Evolutionary conservation across 2,113 vertebrate genomes (phyloP).

Genomic region (Charadrius vociferus): DNA sequence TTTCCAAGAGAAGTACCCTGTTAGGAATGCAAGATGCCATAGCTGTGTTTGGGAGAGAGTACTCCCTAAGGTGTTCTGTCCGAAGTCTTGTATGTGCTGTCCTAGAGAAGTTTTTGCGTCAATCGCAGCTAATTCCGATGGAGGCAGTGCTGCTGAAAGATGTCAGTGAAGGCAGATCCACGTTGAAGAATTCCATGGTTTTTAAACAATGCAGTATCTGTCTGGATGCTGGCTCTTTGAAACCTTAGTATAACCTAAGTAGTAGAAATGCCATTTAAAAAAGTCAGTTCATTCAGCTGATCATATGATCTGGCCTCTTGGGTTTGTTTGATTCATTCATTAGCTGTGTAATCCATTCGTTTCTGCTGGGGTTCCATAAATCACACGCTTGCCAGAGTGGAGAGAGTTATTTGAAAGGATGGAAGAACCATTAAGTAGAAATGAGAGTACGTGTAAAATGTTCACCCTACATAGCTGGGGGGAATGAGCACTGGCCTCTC

Average conservation of each 20-base stretch:
- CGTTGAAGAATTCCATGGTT: not conserved
- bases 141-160: not conserved
- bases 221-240: not conserved
- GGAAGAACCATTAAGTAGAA: constrained; percentile 10
- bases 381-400: not conserved
- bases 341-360: not conserved
- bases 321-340: not conserved
- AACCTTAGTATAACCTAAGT: not conserved
- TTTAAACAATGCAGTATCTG: not conserved
- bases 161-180: not conserved
- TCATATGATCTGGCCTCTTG: not conserved
- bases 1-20: not conserved
- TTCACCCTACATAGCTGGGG: not conserved
- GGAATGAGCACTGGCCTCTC: not conserved
- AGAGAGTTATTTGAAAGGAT: not conserved
- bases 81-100: not conserved
- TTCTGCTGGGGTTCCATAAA: constrained; percentile 5
- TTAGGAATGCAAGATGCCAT: not conserved
- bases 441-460: not conserved
- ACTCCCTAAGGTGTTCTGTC: not conserved
- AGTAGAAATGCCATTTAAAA: not conserved
- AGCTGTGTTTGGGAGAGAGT: not conserved
- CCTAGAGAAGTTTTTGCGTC: not conserved
- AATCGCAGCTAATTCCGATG: not conserved
- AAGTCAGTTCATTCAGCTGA: not conserved